Base-by-base conservation (phyloP, 2,888 invertebrate species). In the Acrobasis consociella region DNA sequence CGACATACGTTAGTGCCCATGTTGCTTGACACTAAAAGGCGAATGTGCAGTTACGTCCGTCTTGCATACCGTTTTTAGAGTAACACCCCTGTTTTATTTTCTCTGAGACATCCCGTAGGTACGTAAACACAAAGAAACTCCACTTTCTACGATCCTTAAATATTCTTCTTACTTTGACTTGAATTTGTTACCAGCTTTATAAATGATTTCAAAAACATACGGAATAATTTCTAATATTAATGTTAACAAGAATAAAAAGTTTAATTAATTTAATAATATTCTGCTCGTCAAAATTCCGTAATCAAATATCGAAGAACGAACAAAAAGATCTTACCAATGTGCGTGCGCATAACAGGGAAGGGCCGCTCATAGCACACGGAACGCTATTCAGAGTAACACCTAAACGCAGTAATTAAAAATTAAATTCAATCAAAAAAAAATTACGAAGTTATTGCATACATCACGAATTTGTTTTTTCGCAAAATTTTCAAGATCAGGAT, bases 331-430 rank as follows among this genome's bases (percentile, higher is more conserved):
- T 5, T 10, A 38, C 2, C 50, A 11, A 50, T 51, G 60, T 60
- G 60, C 60, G 60, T 60, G 60, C 60, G 60, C 60, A 42, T 52
- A 39, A 51, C 42, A 39, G 39, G 51, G 50, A 52, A 51, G 51
- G 60, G 51, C 39, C 60, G 60, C 15, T 39, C 60, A 60, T 60
- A 51, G 52, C 37, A 38, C 60, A 60, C 51, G 51, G 17, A 60
- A 60, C 51, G 51, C n/a, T 51, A 39, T 42, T 38, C 15, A 39
- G 60, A 60, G 38, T 56, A 56, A 16, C 56, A 56, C 46, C 56
- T 16, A 39, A 55, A 16, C 11, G 42, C 17, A 56, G 56, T 17
- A 56, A 56, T 56, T 56, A 46, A 42, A 42, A 46, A 42, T 17
- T 56, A 42, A 13, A 56, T 15, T 42, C 31, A 37, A 37, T 31